Percentiles rank a stretch among this genome's conserved stretches.
These are phyloP conservation scores for Acestrorhynchus altus DNA, from an alignment of 2,797 vertebrate species.

Conservation along the genomic window DNA sequence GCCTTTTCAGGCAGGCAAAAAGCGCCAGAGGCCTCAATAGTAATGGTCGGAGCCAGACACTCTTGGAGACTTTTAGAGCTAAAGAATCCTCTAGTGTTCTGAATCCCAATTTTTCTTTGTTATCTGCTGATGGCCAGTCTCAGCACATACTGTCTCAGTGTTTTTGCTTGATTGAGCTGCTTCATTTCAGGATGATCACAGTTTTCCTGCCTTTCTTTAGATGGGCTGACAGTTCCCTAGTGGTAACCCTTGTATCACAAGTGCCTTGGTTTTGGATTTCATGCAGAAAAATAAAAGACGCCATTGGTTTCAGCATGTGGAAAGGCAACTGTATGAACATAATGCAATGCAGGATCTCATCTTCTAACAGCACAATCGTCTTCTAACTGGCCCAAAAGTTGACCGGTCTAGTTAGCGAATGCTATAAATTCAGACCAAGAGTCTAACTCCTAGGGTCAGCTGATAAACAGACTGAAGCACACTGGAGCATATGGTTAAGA, in stretches of 20 bases:
- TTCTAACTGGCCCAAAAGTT: too few species aligned
- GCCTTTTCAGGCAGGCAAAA: slow-evolving; percentile 54
- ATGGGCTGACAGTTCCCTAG: slow-evolving; percentile 53
- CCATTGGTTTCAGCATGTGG: slow-evolving; percentile 58
- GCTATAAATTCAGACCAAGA: too few species aligned
- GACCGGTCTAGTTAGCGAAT: too few species aligned
- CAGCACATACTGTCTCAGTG: background rate
- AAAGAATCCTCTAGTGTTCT: slow-evolving; percentile 62
- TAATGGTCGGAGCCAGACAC: background rate
- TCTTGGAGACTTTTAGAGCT: slow-evolving; percentile 17
- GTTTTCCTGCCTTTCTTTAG: slow-evolving; percentile 20
- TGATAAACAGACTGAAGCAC: background rate
- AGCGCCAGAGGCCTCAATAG: background rate
- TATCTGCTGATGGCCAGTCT: background rate
- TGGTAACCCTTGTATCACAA: slow-evolving; percentile 29
- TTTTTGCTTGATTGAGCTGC: background rate
- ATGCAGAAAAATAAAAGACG: slow-evolving; percentile 38
- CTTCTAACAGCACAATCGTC: slow-evolving; percentile 12
- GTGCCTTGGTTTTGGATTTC: slow-evolving; percentile 32
- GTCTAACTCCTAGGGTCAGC: background rate
- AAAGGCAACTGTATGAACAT: slow-evolving; percentile 42
- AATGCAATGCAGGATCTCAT: slow-evolving; percentile 28
- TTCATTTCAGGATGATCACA: background rate
- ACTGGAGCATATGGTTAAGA: too few species aligned
- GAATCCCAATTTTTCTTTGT: slow-evolving; percentile 49